Evolutionary conservation across 2,888 invertebrate species (phyloP), one percentile per base, ranked within the genome.

Genomic region (Epistrophe eligans): DNA sequence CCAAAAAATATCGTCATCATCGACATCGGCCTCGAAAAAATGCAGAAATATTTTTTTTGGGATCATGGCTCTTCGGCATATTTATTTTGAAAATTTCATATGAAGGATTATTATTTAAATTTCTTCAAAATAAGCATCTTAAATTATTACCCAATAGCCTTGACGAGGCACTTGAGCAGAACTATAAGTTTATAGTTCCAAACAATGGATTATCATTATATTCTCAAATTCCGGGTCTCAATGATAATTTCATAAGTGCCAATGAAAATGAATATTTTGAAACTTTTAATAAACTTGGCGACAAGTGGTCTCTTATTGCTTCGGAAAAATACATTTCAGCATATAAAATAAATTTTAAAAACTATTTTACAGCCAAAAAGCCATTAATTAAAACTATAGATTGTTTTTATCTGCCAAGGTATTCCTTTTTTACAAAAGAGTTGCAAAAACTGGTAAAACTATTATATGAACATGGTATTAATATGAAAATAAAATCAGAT

Each of bases 31-130:
- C n/a, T n/a, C n/a, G n/a, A n/a, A n/a, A 11, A 17, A 24, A 32
- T 40, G 24, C 70, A 8, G 1, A 19, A 1, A 15, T 10, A 38
- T 1, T 55, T 0, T 11, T 38, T 6, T 0, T 40, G 1, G 40
- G 19, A 1, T 55, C 43, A 28, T 71, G 55, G 40, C 55, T 71
- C 11, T 7, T 52, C 0, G n/a, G 52, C n/a, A 24, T 28, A 0
- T 55, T 71, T 8, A 55, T 71, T 28, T 2, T 71, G 15, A 43
- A 55, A 35, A 17, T 13, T 1, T 28, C 0, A 1, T 71, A 71
- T 28, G 70, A 71, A 40, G 70, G 55, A 4, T 28, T 52, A 7
- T 13, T 55, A 38, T 71, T 55, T 57, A 55, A 55, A 71, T 55
- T 40, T 24, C 40, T 71, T 10, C 38, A 55, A 11, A 52, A 57